phyloP scores from a whole-genome alignment of 2,797 vertebrate species.

The Sebastes elongatus region DNA sequence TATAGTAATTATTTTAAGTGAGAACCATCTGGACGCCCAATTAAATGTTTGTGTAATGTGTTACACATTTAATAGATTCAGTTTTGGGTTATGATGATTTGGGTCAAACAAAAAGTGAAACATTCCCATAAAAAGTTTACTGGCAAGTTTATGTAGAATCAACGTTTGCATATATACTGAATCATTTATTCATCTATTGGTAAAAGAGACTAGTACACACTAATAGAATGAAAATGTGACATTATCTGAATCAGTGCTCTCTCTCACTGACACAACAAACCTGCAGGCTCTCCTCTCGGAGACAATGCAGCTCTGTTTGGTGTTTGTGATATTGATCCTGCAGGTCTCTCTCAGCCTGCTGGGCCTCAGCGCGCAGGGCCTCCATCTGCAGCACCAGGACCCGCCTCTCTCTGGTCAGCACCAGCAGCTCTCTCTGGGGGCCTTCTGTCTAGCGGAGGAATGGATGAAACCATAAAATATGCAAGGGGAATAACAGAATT shows the following conservation, averaged over 20 bases:
- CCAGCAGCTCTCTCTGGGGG: slow-evolving; percentile 67
- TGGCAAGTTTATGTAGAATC: neutral
- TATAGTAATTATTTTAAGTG: neutral
- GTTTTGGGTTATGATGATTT: neutral
- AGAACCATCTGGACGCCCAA: neutral
- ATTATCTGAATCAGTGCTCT: neutral
- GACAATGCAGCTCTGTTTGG: slow-evolving; percentile 72
- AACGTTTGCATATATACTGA: neutral
- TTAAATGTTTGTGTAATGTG: too few relatives aligned
- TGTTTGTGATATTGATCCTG: slow-evolving; percentile 75
- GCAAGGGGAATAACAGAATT: slow-evolving; percentile 32
- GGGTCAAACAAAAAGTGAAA: neutral
- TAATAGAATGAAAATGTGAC: neutral
- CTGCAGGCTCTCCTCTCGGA: slow-evolving; percentile 84
- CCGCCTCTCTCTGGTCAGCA: slow-evolving; percentile 78
- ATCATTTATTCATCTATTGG: too few relatives aligned
- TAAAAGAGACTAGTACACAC: neutral
- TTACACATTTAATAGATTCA: neutral
- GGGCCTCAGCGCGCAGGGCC: slow-evolving; percentile 80
- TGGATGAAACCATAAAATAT: slow-evolving; percentile 15
- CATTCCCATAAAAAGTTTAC: neutral
- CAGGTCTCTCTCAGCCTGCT: slow-evolving; percentile 80
- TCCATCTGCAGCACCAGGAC: slow-evolving; percentile 84
- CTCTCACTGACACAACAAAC: slow-evolving; percentile 53
- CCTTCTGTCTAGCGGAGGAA: slow-evolving; percentile 62